These are phyloP conservation scores for Pogonocherus hispidulus DNA, from an alignment of 2,888 invertebrate genomes.

Conservation along the genomic window DNA sequence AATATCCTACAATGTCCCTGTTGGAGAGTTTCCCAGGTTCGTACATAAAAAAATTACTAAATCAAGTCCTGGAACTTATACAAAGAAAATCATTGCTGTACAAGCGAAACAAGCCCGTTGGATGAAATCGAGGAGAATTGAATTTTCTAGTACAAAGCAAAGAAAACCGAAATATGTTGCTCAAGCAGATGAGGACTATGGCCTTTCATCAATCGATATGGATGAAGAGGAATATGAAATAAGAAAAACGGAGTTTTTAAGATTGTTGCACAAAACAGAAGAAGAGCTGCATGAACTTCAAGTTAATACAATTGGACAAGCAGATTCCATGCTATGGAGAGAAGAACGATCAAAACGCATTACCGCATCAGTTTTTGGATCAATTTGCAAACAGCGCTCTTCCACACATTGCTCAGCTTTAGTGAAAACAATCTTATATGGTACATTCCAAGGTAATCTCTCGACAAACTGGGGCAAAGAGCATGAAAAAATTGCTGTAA, in stretches of 20 bases:
- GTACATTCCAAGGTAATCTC: neutral
- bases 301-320: neutral
- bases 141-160: no score
- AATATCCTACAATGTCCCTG: constrained; percentile 52
- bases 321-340: neutral
- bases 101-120: neutral
- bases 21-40: neutral
- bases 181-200: neutral
- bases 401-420: neutral
- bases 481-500: neutral
- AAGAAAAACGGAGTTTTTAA: neutral
- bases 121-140: neutral
- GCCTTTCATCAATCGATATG: neutral
- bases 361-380: neutral
- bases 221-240: neutral
- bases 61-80: neutral
- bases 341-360: neutral
- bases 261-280: neutral
- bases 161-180: neutral
- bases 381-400: neutral
- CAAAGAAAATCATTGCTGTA: neutral
- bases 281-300: neutral
- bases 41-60: neutral
- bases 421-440: neutral
- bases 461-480: neutral